Evolutionary conservation across 1,140 invertebrate species (phyloP), one percentile per base, ranked within the genome.

Genomic region (Pteromalus puparum): DNA sequence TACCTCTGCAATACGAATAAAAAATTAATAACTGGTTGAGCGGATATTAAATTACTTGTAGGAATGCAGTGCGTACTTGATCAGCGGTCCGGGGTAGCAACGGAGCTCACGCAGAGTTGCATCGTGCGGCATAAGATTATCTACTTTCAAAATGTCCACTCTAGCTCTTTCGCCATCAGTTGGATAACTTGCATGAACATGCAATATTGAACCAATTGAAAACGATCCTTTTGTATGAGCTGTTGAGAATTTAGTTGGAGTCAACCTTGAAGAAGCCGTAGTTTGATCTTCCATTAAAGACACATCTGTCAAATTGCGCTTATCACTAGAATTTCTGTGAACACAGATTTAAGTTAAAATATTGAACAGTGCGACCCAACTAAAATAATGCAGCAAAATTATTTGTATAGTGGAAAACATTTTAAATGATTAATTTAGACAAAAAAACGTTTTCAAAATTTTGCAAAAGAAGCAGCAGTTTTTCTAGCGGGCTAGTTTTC

Each of bases 211-310:
- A 72, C 96, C 96, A 85, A 95, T 94, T 13, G 94, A 92, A 75
- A 96, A 95, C 88, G 95, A 95, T 46, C 96, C 94, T 94, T 95
- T 90, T 81, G 96, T 92, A 90, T 98, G 97, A 28, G 97, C 96
- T 42, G 95, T 96, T 26, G 95, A 94, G 92, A 95, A 97, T 91
- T 97, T 97, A 77, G 95, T 95, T 65, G 97, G 97, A 9, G 97
- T 98, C 91, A 97, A 93, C 85, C 97, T 93, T 85, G 96, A 95
- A 9, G 95, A 94, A 87, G 94, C 93, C 81, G 93, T 94, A 76
- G 93, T 94, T 26, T 94, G 94, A 89, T 95, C 95, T 88, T 95
- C 95, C 53, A 95, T 90, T 74, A 90, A 53, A 1, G 92, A 92
- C 24, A 89, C 87, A 82, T 93, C 92, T 9, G 88, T 89, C 42